Evolutionary conservation across 2,888 invertebrate genomes (phyloP).

Genomic region (Acholoe squamosa): DNA sequence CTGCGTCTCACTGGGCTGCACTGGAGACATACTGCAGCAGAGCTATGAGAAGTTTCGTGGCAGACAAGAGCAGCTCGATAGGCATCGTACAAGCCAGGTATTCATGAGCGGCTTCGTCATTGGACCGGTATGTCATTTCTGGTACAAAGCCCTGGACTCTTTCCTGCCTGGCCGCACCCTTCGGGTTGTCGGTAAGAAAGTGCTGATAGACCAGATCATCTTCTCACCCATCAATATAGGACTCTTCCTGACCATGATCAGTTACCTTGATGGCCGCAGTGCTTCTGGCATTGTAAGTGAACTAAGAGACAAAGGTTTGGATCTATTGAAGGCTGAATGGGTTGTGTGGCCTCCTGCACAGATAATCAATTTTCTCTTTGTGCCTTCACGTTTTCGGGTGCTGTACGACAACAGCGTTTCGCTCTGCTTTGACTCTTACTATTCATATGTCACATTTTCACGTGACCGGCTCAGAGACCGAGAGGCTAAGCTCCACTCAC

Average conservation of each 20-base stretch:
- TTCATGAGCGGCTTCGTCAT: conserved; percentile 90
- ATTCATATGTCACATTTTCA: conserved; percentile 77
- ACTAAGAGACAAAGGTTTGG: conserved; percentile 88
- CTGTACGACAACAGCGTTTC: conserved; percentile 86
- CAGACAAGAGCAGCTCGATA: conserved; percentile 78
- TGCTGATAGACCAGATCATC: conserved; percentile 91
- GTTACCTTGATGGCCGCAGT: conserved; percentile 87
- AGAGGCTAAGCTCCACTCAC: background rate
- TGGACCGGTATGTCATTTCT: conserved; percentile 92
- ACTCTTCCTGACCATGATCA: conserved; percentile 90
- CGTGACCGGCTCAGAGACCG: conserved; percentile 60
- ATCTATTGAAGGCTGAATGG: conserved; percentile 93
- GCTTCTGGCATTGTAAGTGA: conserved; percentile 84
- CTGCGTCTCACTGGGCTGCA: conserved; percentile 89
- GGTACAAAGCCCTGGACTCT: conserved; percentile 91
- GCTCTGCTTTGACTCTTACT: conserved; percentile 80
- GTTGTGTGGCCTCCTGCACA: conserved; percentile 96
- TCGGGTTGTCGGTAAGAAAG: conserved; percentile 87
- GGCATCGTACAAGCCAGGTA: conserved; percentile 89
- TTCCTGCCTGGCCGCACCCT: conserved; percentile 88
- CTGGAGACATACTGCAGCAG: conserved; percentile 92
- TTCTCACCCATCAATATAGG: conserved; percentile 92
- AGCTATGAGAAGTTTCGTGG: conserved; percentile 86
- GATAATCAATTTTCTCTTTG: conserved; percentile 93
- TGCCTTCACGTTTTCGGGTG: conserved; percentile 92